Base-by-base conservation (phyloP, 2,888 invertebrate genomes). In the Eupithecia subfuscata region DNA sequence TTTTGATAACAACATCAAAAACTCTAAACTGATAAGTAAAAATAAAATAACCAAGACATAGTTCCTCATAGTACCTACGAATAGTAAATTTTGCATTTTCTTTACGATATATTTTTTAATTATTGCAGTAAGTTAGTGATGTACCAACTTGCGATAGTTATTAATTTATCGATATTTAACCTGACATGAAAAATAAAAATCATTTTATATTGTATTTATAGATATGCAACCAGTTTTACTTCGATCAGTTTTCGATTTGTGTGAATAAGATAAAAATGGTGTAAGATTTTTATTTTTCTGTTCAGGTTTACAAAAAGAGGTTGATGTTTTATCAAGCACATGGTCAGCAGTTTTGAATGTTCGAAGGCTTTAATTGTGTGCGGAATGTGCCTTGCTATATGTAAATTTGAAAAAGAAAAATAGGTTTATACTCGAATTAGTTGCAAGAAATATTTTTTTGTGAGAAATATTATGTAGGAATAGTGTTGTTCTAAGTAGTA, bases 381-480 rank as follows among this genome's bases (percentile, higher is more conserved):
- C 93, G 95, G 95, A 95, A 95, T 95, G 95, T 95, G 95, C 95
- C 95, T 95, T 95, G 95, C 94, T 92, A 90, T 92, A 77, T 91
- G 92, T 94, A 92, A 86, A 91, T 93, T 92, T 89, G 89, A 84
- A 87, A 84, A 87, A 86, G 86, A 89, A 90, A 90, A 89, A 90
- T 94, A 94, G 94, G 92, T 92, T 91, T 93, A 94, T 91, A 93
- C 94, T 93, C 93, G 94, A 95, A 94, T 94, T 94, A 94, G 93
- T 94, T 94, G 92, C 93, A 91, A 93, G 89, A 93, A 92, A 92
- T 93, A 92, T 93, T 93, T 93, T 90, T 94, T 93, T 92, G 92
- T 93, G 91, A 92, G 82, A 92, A 91, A 92, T 92, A 92, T 92
- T 91, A 90, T 87, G 89, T 92, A 92, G 91, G 88, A 80, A 87